Evolutionary conservation across 2,888 invertebrate species (phyloP).

Genomic region (Catocala sponsa): DNA sequence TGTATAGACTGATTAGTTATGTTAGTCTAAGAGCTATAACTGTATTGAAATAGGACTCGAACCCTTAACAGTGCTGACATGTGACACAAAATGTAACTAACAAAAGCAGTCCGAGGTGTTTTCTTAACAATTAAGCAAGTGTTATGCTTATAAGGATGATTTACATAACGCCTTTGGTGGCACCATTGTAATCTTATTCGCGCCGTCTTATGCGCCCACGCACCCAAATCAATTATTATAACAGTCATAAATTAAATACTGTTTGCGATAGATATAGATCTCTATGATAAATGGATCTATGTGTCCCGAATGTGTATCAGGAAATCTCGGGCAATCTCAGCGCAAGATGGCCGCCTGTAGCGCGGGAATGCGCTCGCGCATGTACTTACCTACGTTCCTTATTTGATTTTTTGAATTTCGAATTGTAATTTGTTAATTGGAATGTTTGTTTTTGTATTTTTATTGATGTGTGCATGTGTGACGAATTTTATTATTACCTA

Average conservation of each 20-base stretch:
- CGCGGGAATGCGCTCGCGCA: slow-evolving; percentile 65
- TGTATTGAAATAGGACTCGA: background rate
- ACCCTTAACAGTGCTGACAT: slow-evolving; percentile 20
- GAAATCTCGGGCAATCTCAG: slow-evolving; percentile 66
- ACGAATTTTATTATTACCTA: slow-evolving; percentile 4
- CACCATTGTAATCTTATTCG: slow-evolving; percentile 79
- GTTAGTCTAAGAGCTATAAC: too few species aligned
- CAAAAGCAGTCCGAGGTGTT: slow-evolving; percentile 46
- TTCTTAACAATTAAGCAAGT: slow-evolving; percentile 63
- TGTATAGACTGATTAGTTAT: too few species aligned
- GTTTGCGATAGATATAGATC: slow-evolving; percentile 83
- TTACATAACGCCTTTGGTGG: slow-evolving; percentile 76
- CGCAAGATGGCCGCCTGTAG: slow-evolving; percentile 82
- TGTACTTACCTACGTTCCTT: slow-evolving; percentile 47
- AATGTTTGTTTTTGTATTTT: slow-evolving; percentile 27
- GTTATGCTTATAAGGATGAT: slow-evolving; percentile 58
- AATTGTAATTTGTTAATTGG: slow-evolving; percentile 41
- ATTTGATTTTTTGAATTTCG: slow-evolving; percentile 44
- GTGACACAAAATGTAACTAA: slow-evolving; percentile 19
- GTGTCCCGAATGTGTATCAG: slow-evolving; percentile 76
- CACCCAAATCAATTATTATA: slow-evolving; percentile 81
- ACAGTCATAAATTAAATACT: slow-evolving; percentile 83
- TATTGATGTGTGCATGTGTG: slow-evolving; percentile 1
- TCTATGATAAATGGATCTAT: slow-evolving; percentile 83
- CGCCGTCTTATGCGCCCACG: slow-evolving; percentile 79